Conservation (phyloP, 2,113 vertebrate species). For the Synodontis membranacea region DNA sequence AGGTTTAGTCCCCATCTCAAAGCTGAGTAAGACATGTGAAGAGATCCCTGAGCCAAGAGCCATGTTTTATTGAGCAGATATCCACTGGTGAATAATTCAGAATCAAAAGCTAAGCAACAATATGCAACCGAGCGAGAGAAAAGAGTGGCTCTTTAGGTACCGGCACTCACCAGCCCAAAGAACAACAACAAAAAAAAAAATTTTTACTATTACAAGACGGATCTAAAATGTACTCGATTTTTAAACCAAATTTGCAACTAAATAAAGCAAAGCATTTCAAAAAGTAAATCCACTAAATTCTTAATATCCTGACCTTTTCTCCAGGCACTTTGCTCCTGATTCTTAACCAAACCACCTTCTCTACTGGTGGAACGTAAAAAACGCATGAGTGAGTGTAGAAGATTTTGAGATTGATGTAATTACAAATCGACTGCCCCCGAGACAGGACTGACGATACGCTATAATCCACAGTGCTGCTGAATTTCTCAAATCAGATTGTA, state of each 20-base stretch:
- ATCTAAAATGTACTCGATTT: not conserved
- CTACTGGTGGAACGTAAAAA: not conserved
- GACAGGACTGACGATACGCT: not conserved
- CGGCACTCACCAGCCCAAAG: conserved; percentile 1
- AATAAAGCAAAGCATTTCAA: not conserved
- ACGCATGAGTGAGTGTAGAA: not conserved
- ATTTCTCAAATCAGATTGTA: not conserved
- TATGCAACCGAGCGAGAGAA: conserved; percentile 50
- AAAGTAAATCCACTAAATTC: not conserved
- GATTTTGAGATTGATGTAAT: not conserved
- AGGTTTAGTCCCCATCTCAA: conserved; percentile 17
- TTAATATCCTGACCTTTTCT: not conserved
- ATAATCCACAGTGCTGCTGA: not conserved
- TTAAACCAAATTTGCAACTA: not conserved
- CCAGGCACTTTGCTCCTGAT: not conserved
- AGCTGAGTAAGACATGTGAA: conserved; percentile 12
- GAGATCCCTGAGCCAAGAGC: conserved; percentile 41
- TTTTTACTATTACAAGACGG: not conserved
- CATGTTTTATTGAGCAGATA: conserved; percentile 67
- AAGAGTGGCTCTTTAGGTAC: not conserved
- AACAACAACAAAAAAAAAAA: not conserved
- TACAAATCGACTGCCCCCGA: not conserved
- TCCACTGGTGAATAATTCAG: conserved; percentile 69
- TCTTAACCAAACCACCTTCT: not conserved
- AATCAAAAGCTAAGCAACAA: conserved; percentile 61